Conservation (phyloP, 2,888 invertebrate genomes). For the Callimorpha dominula region DNA sequence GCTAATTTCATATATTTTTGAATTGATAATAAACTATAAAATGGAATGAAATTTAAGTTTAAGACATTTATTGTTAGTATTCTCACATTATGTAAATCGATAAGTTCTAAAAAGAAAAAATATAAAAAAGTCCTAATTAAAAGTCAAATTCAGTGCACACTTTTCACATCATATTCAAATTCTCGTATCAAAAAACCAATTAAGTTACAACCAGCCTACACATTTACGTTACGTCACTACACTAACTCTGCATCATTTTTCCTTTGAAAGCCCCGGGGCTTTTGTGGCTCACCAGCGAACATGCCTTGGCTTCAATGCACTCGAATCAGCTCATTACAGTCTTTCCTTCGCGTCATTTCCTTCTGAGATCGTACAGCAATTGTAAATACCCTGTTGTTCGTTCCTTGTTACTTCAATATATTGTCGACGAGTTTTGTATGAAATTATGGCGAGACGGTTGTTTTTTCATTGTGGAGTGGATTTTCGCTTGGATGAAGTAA, state of each 20-base stretch:
- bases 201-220: slow-evolving; percentile 19
- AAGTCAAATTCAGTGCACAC: background rate
- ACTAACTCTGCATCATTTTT: slow-evolving; percentile 56
- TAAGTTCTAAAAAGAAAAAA: too few species aligned
- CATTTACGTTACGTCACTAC: slow-evolving; percentile 41
- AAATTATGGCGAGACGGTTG: slow-evolving; percentile 22
- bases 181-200: slow-evolving; percentile 9
- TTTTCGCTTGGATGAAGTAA: background rate
- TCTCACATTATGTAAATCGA: too few species aligned
- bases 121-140: background rate
- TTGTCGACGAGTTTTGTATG: slow-evolving; percentile 34
- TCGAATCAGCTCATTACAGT: slow-evolving; percentile 76
- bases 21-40: too few species aligned
- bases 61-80: too few species aligned
- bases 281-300: slow-evolving; percentile 57
- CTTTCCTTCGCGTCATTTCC: slow-evolving; percentile 73
- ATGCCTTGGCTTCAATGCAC: slow-evolving; percentile 63
- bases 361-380: slow-evolving; percentile 64
- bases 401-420: slow-evolving; percentile 55
- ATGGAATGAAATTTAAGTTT: too few species aligned
- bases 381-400: slow-evolving; percentile 54
- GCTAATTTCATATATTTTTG: too few species aligned
- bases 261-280: slow-evolving; percentile 67
- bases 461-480: slow-evolving; percentile 12
- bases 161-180: background rate